Evolutionary conservation across 2,797 vertebrate genomes (phyloP).

Genomic region (Adrianichthys oophorus): DNA sequence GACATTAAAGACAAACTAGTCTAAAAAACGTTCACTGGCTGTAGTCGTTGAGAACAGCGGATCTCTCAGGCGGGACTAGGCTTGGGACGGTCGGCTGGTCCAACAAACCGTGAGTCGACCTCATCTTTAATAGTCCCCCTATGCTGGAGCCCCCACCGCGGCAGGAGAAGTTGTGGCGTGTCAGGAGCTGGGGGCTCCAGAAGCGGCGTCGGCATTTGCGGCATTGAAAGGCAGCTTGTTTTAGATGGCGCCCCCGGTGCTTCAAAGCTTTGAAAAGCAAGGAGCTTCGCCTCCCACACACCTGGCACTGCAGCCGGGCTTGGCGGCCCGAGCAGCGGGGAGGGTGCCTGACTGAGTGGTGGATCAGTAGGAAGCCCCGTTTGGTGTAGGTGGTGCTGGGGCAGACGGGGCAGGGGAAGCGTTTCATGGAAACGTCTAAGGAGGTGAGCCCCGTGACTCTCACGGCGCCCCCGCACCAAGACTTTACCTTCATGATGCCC

Average conservation of each 20-base stretch:
- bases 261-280: slow-evolving; percentile 72
- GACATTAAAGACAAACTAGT: slow-evolving; percentile 67
- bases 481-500: slow-evolving; percentile 49
- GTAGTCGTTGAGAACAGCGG: slow-evolving; percentile 74
- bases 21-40: slow-evolving; percentile 67
- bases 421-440: slow-evolving; percentile 72
- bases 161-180: slow-evolving; percentile 77
- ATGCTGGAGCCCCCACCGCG: slow-evolving; percentile 32
- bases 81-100: slow-evolving; percentile 46
- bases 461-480: slow-evolving; percentile 72
- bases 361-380: slow-evolving; percentile 71
- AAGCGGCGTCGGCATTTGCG: slow-evolving; percentile 74
- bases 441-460: slow-evolving; percentile 70
- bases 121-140: slow-evolving; percentile 52
- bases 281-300: slow-evolving; percentile 69
- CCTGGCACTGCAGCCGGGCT: slow-evolving; percentile 72
- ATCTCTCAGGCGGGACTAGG: slow-evolving; percentile 69
- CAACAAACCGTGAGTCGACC: slow-evolving; percentile 6
- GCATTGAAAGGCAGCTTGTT: slow-evolving; percentile 75
- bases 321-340: slow-evolving; percentile 59
- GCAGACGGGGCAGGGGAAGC: slow-evolving; percentile 79
- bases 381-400: slow-evolving; percentile 73
- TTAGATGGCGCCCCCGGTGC: slow-evolving; percentile 76
- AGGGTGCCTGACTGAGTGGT: slow-evolving; percentile 72
- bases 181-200: slow-evolving; percentile 75